phyloP scores from a whole-genome alignment of 2,113 vertebrate species.

The Ceyx margarethae region DNA sequence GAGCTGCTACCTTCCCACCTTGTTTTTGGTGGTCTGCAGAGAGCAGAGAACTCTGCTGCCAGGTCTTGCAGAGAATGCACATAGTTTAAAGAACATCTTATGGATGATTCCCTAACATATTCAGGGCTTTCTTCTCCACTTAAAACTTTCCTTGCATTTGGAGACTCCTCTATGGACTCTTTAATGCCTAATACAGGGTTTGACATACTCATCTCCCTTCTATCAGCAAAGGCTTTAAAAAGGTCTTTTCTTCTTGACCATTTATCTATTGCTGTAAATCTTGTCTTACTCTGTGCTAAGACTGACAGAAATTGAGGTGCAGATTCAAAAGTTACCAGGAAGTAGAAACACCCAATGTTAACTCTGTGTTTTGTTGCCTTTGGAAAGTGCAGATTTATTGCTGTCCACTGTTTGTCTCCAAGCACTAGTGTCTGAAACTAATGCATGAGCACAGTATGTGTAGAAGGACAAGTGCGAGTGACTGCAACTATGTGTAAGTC shows the following conservation, averaged over 20 bases:
- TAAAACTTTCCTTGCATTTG: not conserved
- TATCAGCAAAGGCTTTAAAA: not conserved
- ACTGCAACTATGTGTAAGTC: not conserved
- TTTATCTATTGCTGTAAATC: not conserved
- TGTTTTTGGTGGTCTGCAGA: too few species aligned
- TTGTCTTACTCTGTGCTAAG: not conserved
- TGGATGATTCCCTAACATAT: not conserved
- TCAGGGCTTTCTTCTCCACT: not conserved
- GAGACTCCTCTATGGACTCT: not conserved
- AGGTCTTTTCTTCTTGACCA: not conserved
- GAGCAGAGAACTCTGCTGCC: not conserved
- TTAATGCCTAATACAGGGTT: not conserved
- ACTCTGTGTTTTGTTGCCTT: not conserved
- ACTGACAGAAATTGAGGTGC: not conserved
- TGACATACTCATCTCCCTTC: not conserved
- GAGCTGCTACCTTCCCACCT: too few species aligned
- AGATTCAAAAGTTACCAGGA: not conserved
- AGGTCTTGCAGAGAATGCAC: fast-evolving
- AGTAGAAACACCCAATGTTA: not conserved
- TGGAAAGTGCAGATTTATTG: not conserved
- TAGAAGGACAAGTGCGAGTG: not conserved
- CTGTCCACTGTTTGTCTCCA: not conserved
- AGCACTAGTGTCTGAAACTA: not conserved
- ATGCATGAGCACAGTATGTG: not conserved
- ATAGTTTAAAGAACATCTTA: not conserved